phyloP scores from a whole-genome alignment of 2,888 invertebrate species.

The Drosophila atripex region DNA sequence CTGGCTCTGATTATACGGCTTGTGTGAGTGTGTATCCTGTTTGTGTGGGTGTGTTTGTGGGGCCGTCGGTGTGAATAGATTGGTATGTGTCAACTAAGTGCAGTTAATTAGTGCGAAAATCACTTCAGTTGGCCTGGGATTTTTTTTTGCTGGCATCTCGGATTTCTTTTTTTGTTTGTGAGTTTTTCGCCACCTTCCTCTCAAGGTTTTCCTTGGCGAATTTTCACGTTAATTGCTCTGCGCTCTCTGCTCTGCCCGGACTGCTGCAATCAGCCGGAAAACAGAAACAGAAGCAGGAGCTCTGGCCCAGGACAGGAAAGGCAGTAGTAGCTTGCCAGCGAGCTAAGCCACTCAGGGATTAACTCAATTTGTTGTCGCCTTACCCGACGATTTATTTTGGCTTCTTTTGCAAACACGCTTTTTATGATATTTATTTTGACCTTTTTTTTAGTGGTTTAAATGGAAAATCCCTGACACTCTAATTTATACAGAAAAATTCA shows the following conservation, averaged over 20 bases:
- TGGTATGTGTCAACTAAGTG: constrained; percentile 78
- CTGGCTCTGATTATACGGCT: constrained; percentile 64
- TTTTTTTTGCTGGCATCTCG: constrained; percentile 45
- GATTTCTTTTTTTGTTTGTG: constrained; percentile 62
- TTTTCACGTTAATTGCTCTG: constrained; percentile 74
- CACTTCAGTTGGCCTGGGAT: constrained; percentile 75
- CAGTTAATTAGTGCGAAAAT: constrained; percentile 79
- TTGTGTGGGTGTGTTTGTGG: constrained; percentile 1
- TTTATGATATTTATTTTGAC: constrained; percentile 5
- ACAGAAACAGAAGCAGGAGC: constrained; percentile 37
- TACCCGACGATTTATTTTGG: constrained; percentile 22
- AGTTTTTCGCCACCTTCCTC: constrained; percentile 10
- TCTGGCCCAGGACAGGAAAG: constrained; percentile 1
- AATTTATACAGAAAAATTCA: background rate
- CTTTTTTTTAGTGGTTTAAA: background rate
- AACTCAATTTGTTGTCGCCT: constrained; percentile 62
- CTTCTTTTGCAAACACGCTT: constrained; percentile 6
- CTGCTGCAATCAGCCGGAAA: constrained; percentile 65
- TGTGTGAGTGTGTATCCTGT: constrained; percentile 1
- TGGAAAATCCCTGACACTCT: background rate
- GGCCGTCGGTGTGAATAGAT: constrained; percentile 64
- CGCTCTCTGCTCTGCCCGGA: constrained; percentile 42
- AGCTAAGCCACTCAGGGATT: constrained; percentile 70
- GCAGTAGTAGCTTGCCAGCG: constrained; percentile 26
- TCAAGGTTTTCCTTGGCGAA: constrained; percentile 58